Conservation (phyloP, 2,113 vertebrate genomes). For the Gadus macrocephalus region DNA sequence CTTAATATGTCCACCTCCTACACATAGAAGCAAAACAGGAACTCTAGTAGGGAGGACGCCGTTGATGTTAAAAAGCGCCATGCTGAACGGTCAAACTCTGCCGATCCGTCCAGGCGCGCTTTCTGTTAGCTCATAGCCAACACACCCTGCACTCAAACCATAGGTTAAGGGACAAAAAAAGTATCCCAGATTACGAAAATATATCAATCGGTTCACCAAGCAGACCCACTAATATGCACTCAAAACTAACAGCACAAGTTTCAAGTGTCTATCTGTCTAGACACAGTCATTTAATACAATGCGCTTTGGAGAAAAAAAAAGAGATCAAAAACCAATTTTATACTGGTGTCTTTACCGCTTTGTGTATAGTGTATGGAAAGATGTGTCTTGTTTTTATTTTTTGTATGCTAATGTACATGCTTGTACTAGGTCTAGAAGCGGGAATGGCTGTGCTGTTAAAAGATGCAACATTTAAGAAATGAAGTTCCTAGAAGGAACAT, state of each 20-base stretch:
- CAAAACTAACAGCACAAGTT: too few relatives aligned
- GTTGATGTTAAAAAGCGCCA: background rate
- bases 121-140: too few relatives aligned
- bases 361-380: background rate
- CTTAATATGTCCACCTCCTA: constrained; percentile 41
- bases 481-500: background rate
- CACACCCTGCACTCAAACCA: too few relatives aligned
- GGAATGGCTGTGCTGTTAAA: background rate
- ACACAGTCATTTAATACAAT: constrained; percentile 1
- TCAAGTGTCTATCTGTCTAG: background rate
- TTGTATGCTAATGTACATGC: background rate
- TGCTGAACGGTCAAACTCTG: too few relatives aligned
- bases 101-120: too few relatives aligned
- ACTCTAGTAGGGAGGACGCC: constrained; percentile 1
- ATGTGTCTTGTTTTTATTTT: constrained; percentile 1
- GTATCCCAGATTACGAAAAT: too few relatives aligned
- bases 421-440: background rate
- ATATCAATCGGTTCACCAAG: too few relatives aligned
- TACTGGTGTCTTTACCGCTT: constrained; percentile 6
- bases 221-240: too few relatives aligned
- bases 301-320: constrained; percentile 9
- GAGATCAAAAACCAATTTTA: background rate
- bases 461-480: background rate
- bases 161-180: too few relatives aligned
- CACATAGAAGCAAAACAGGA: background rate